Percentiles rank a stretch among this genome's conserved stretches.
Conservation (phyloP, 2,797 vertebrate genomes). For the Myripristis murdjan region DNA sequence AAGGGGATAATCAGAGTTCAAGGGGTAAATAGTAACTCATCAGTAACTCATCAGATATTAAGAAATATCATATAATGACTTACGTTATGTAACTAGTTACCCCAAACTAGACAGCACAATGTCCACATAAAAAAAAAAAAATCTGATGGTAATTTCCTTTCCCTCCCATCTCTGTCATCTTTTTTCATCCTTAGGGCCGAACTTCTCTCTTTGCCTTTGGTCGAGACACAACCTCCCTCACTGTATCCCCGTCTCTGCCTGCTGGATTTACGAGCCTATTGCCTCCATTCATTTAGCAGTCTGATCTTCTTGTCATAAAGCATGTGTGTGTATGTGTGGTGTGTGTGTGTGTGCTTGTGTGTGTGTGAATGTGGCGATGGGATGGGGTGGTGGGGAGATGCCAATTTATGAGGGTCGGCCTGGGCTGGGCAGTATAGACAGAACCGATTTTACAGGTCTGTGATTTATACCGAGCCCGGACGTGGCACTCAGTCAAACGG, state of each 20-base stretch:
- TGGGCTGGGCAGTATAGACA: slow-evolving; percentile 56
- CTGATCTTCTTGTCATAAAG: slow-evolving; percentile 82
- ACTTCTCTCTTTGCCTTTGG: slow-evolving; percentile 68
- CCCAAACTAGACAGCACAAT: too few species aligned
- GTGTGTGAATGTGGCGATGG: slow-evolving; percentile 45
- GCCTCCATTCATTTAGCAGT: slow-evolving; percentile 71
- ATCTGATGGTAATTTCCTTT: slow-evolving; percentile 3
- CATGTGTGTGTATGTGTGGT: slow-evolving; percentile 61
- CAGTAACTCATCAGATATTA: too few species aligned
- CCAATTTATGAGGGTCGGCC: slow-evolving; percentile 74
- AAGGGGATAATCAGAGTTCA: too few species aligned
- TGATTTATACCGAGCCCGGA: slow-evolving; percentile 68
- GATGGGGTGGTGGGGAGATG: slow-evolving; percentile 48
- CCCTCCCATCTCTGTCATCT: neutral
- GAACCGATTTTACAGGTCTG: slow-evolving; percentile 67
- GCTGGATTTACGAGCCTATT: slow-evolving; percentile 62
- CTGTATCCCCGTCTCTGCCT: slow-evolving; percentile 49
- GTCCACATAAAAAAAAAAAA: too few species aligned
- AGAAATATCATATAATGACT: too few species aligned
- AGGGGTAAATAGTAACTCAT: too few species aligned
- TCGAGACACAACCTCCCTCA: slow-evolving; percentile 32
- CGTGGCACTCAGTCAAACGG: slow-evolving; percentile 27
- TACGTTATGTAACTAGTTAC: too few species aligned
- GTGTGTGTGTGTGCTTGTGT: too few species aligned
- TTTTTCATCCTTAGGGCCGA: slow-evolving; percentile 15